Percentiles rank a stretch among this genome's conserved stretches.
Evolutionary conservation across 1,140 invertebrate genomes (phyloP).

Genomic region (Zaprionus capensis): DNA sequence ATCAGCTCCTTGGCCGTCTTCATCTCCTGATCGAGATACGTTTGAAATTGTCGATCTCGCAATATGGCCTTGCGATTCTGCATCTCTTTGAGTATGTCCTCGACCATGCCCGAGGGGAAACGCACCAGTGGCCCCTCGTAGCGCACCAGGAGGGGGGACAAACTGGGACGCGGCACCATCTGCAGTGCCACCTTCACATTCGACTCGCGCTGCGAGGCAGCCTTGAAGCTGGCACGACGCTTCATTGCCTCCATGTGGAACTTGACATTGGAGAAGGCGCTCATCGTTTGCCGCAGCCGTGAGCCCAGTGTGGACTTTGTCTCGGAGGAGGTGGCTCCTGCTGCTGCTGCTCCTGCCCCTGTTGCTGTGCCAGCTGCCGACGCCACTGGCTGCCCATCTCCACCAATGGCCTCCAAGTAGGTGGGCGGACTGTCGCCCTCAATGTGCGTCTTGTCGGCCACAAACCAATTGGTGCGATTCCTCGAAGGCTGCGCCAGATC

Average conservation of each 20-base stretch:
- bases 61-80: conserved; percentile 85
- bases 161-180: conserved; percentile 76
- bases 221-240: conserved; percentile 69
- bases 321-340: conserved; percentile 19
- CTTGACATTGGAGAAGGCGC: conserved; percentile 68
- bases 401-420: conserved; percentile 74
- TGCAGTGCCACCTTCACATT: conserved; percentile 71
- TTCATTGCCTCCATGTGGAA: conserved; percentile 76
- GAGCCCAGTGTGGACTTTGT: conserved; percentile 48
- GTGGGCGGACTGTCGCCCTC: conserved; percentile 80
- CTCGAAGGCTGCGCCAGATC: conserved; percentile 58
- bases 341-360: background rate
- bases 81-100: conserved; percentile 85
- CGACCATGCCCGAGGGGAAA: conserved; percentile 84
- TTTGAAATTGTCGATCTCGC: conserved; percentile 85
- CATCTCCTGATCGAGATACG: conserved; percentile 86
- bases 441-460: conserved; percentile 55
- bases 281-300: conserved; percentile 66
- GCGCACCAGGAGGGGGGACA: conserved; percentile 69
- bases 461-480: conserved; percentile 80
- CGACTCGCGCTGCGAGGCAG: conserved; percentile 47
- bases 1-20: conserved; percentile 86
- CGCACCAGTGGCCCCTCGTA: conserved; percentile 80
- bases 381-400: conserved; percentile 30
- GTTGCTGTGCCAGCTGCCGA: background rate